Percentiles rank a stretch among this genome's conserved stretches.
Conservation (phyloP, 2,888 invertebrate genomes). For the Catocala nupta region DNA sequence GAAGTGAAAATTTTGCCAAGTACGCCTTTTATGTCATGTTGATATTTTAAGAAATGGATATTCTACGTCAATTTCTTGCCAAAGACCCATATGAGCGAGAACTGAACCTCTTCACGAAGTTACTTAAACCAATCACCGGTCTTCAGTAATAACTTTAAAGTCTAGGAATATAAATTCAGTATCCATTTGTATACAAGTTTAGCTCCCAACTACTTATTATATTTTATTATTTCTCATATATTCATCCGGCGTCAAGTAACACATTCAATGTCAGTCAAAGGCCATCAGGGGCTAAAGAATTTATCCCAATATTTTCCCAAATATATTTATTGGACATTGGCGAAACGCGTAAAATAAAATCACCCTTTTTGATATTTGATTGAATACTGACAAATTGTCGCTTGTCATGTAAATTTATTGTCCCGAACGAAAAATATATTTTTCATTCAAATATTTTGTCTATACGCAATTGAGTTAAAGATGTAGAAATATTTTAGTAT, state of each 20-base stretch:
- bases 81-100: too few relatives aligned
- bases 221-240: too few relatives aligned
- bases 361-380: constrained; percentile 31
- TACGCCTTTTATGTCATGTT: too few relatives aligned
- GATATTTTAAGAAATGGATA: too few relatives aligned
- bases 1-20: too few relatives aligned
- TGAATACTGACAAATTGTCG: constrained; percentile 42
- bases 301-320: constrained; percentile 19
- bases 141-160: too few relatives aligned
- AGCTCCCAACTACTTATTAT: too few relatives aligned
- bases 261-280: constrained; percentile 4
- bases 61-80: too few relatives aligned
- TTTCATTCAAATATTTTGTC: constrained; percentile 24
- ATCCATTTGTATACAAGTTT: too few relatives aligned
- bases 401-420: constrained; percentile 48
- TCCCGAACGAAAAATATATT: constrained; percentile 23
- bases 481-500: constrained; percentile 23
- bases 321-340: constrained; percentile 24
- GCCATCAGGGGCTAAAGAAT: constrained; percentile 4
- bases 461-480: constrained; percentile 30
- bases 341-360: constrained; percentile 33
- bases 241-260: background rate
- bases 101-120: too few relatives aligned
- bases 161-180: too few relatives aligned
- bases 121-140: too few relatives aligned